A percentile compares a stretch with the other conserved stretches of the same genome.
These are phyloP conservation scores for Trachymyrmex septentrionalis DNA, from an alignment of 1,140 invertebrate species.

Conservation along the genomic window DNA sequence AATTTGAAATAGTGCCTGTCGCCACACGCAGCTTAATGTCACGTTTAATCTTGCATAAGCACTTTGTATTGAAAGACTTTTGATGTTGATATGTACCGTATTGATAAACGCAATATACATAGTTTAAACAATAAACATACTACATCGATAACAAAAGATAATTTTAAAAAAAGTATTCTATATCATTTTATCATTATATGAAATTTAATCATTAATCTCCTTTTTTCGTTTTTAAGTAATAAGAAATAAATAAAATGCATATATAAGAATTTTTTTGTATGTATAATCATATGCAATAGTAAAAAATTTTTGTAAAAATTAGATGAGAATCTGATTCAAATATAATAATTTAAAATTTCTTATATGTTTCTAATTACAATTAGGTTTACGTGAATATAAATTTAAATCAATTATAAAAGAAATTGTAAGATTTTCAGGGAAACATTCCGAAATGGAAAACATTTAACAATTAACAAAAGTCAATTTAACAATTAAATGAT, in stretches of 20 bases:
- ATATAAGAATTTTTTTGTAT: neutral
- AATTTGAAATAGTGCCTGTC: neutral
- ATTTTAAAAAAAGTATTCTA: conserved; percentile 14
- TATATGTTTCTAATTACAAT: neutral
- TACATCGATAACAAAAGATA: neutral
- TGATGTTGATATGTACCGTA: conserved; percentile 31
- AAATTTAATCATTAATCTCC: neutral
- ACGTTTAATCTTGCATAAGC: conserved; percentile 39
- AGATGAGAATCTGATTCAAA: neutral
- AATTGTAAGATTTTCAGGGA: neutral
- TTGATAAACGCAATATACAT: conserved; percentile 28
- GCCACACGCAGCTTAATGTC: conserved; percentile 7
- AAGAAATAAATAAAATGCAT: neutral
- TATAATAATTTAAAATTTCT: neutral
- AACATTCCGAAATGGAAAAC: neutral
- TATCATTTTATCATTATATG: conserved; percentile 13
- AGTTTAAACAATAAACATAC: conserved; percentile 30
- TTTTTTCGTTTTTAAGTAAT: neutral
- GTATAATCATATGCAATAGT: neutral
- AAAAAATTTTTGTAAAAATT: neutral
- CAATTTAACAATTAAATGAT: neutral
- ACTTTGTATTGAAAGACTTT: neutral
- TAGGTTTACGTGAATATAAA: neutral
- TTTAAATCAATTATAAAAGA: neutral
- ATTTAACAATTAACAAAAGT: neutral